Evolutionary conservation across 2,113 vertebrate species (phyloP).

Genomic region (Machaerirhynchus nigripectus): DNA sequence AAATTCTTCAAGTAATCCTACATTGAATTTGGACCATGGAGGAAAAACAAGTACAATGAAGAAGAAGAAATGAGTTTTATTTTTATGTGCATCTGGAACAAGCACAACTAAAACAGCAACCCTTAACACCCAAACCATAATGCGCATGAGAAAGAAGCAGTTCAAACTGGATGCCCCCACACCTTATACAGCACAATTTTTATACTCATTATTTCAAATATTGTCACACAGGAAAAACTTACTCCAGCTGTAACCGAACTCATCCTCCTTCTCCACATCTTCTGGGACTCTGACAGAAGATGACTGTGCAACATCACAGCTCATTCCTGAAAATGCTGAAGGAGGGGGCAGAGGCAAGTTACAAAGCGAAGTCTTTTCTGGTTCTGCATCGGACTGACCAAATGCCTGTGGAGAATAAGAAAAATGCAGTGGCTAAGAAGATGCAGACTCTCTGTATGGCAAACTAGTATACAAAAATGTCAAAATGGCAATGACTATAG

Average conservation of each 20-base stretch:
- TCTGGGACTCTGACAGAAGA: constrained; percentile 60
- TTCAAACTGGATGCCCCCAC: not conserved
- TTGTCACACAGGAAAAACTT: constrained; percentile 66
- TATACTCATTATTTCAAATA: not conserved
- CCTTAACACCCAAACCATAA: not conserved
- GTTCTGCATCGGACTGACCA: constrained; percentile 73
- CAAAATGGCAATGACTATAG: not conserved
- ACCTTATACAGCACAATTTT: not conserved
- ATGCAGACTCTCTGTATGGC: not conserved
- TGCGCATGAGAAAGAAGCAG: not conserved
- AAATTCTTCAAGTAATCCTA: not conserved
- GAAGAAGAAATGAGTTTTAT: not conserved
- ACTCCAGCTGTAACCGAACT: constrained; percentile 96
- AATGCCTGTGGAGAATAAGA: constrained; percentile 73
- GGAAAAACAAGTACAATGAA: not conserved
- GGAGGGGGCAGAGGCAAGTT: constrained; percentile 45
- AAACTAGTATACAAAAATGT: not conserved
- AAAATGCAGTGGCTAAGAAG: constrained; percentile 35
- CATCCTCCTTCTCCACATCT: constrained; percentile 78
- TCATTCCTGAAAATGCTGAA: constrained; percentile 72
- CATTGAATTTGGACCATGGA: not conserved
- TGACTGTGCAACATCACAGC: constrained; percentile 67
- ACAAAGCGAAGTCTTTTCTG: constrained; percentile 72
- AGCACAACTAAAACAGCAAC: not conserved
- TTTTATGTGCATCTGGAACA: not conserved